Conservation (phyloP, 1,140 invertebrate species). For the Drosophila kanapiae region DNA sequence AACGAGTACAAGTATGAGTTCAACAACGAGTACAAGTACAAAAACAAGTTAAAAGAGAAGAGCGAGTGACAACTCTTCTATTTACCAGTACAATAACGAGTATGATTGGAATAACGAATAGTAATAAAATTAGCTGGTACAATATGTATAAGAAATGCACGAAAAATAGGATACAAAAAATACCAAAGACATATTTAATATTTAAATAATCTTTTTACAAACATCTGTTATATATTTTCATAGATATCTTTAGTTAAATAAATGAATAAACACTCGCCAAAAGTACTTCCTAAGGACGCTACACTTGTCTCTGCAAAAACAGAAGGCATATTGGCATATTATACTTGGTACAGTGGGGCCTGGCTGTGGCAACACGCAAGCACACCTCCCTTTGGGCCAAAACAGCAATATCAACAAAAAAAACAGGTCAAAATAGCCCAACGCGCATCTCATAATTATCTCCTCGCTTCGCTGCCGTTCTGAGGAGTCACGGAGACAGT, state of each 20-base stretch:
- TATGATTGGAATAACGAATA: too few relatives aligned
- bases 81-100: not conserved
- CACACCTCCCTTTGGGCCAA: constrained; percentile 9
- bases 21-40: not conserved
- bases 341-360: not conserved
- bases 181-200: too few relatives aligned
- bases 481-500: constrained; percentile 76
- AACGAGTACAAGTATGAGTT: too few relatives aligned
- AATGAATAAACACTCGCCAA: not conserved
- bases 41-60: not conserved
- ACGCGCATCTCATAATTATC: constrained; percentile 85
- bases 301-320: not conserved
- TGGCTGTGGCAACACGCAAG: constrained; percentile 11
- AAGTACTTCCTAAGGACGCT: not conserved
- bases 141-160: too few relatives aligned
- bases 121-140: too few relatives aligned
- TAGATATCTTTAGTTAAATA: not conserved
- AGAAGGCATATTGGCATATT: not conserved
- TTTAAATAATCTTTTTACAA: too few relatives aligned
- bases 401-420: not conserved
- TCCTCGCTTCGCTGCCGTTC: constrained; percentile 76
- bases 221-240: too few relatives aligned
- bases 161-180: too few relatives aligned
- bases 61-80: not conserved
- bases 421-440: constrained; percentile 62